These are phyloP conservation scores for Oenanthe oenanthe DNA, from an alignment of 2,113 vertebrate species.

Conservation along the genomic window DNA sequence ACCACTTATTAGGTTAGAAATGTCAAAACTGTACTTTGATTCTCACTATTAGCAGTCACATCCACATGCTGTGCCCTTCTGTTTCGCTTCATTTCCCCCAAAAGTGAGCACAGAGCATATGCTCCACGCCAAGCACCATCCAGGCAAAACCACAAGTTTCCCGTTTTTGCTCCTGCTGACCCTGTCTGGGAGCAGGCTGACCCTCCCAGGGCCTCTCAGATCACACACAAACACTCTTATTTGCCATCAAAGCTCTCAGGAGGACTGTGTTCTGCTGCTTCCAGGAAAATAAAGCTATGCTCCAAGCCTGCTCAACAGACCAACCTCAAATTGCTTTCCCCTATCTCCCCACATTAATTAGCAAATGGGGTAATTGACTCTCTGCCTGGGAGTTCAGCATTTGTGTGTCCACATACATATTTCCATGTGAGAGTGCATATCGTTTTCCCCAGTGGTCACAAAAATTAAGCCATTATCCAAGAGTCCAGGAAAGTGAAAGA, in stretches of 20 bases:
- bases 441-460: not conserved
- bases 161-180: not conserved
- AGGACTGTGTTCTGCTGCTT: not conserved
- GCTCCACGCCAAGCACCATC: not conserved
- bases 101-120: conserved; percentile 20
- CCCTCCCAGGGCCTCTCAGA: not conserved
- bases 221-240: not conserved
- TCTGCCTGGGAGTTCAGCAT: not conserved
- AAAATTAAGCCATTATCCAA: conserved; percentile 25
- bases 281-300: not conserved
- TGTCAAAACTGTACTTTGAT: conserved; percentile 68
- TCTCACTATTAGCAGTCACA: conserved; percentile 59
- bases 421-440: rapidly evolving
- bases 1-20: conserved; percentile 67
- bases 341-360: not conserved
- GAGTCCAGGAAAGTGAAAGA: conserved; percentile 28
- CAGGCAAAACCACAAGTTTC: not conserved
- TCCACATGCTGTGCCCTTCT: conserved; percentile 62
- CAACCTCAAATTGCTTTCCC: not conserved
- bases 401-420: rapidly evolving
- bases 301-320: not conserved
- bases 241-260: not conserved
- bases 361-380: not conserved
- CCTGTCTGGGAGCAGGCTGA: rapidly evolving
- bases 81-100: conserved; percentile 41